Percentiles rank a stretch among this genome's conserved stretches.
phyloP scores from a whole-genome alignment of 2,888 invertebrate species.

The Nematopogon swammerdamellus region DNA sequence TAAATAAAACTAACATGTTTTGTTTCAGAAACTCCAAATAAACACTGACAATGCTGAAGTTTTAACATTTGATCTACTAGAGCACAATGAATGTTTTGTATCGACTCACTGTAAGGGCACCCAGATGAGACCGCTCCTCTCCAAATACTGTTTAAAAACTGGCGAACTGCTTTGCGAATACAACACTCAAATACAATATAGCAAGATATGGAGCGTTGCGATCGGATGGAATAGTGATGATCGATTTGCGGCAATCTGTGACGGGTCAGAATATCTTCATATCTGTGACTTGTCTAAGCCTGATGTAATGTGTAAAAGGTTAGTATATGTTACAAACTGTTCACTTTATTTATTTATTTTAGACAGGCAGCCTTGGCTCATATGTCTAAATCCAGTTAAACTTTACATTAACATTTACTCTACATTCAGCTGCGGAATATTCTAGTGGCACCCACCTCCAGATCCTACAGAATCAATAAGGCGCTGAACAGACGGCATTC shows the following conservation, averaged over 20 bases:
- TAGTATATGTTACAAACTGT: conserved; percentile 7
- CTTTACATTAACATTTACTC: no score
- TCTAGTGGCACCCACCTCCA: no score
- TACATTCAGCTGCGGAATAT: no score
- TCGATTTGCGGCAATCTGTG: conserved; percentile 35
- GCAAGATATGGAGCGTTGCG: conserved; percentile 27
- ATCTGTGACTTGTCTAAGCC: conserved; percentile 36
- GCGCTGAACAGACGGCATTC: no score
- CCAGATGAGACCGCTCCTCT: conserved; percentile 15
- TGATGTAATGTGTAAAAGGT: conserved; percentile 16
- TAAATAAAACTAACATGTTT: not conserved
- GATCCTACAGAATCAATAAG: no score
- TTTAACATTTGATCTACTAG: conserved; percentile 35
- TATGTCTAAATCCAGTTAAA: no score
- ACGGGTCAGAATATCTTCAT: conserved; percentile 31
- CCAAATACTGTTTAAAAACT: conserved; percentile 27
- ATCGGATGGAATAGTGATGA: conserved; percentile 36
- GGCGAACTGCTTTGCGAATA: conserved; percentile 25
- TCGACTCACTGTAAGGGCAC: conserved; percentile 17
- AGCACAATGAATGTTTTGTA: conserved; percentile 34
- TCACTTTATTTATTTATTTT: not conserved
- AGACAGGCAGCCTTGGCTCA: no score
- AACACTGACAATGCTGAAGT: conserved; percentile 21
- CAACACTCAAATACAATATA: conserved; percentile 14
- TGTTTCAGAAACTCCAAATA: conserved; percentile 30